phyloP scores from a whole-genome alignment of 1,140 invertebrate species.

The Chrysomallon squamiferum region DNA sequence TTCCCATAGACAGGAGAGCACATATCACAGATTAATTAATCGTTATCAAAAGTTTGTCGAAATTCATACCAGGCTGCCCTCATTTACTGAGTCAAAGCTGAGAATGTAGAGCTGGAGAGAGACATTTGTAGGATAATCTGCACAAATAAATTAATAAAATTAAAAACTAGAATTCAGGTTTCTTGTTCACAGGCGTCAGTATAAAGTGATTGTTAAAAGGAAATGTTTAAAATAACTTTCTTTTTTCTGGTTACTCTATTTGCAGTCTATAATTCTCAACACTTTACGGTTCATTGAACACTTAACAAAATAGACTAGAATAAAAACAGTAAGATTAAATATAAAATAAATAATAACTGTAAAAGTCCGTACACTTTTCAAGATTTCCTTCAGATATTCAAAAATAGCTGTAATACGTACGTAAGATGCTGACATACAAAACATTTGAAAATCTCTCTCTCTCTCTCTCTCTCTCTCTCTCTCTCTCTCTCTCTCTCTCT shows the following conservation, averaged over 20 bases:
- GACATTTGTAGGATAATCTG: conserved; percentile 28
- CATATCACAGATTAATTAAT: no score
- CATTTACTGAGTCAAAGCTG: conserved; percentile 32
- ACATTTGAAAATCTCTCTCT: no score
- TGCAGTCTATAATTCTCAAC: neutral
- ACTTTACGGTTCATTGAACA: neutral
- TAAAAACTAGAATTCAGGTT: neutral
- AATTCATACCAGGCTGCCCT: conserved; percentile 26
- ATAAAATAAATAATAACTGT: no score
- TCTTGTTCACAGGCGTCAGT: neutral
- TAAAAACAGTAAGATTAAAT: no score
- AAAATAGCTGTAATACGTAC: no score
- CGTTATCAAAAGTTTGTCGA: no score
- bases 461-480: no score
- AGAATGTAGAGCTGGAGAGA: conserved; percentile 26
- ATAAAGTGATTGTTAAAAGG: neutral
- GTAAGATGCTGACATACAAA: no score
- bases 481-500: no score
- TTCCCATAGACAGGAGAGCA: no score
- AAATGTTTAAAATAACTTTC: neutral
- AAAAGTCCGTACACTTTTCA: no score
- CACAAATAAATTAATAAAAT: conserved; percentile 1
- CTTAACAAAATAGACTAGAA: neutral
- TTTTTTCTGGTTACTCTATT: neutral
- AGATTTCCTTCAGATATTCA: no score